Conservation (phyloP, 2,888 invertebrate species). For the Drosophila recens region DNA sequence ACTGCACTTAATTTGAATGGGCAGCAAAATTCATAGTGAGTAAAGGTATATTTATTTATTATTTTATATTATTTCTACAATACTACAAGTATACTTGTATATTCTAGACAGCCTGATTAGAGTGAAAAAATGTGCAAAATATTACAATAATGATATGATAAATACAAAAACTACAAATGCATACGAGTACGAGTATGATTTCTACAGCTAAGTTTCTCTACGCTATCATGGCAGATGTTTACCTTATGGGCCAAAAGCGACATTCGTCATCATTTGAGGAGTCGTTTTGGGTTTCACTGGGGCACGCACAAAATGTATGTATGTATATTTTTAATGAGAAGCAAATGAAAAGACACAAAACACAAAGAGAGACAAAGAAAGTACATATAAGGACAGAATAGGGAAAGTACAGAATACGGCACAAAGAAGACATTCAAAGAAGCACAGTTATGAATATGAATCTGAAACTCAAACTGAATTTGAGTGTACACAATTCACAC, state of each 20-base stretch:
- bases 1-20: background rate
- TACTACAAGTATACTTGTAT: too few species aligned
- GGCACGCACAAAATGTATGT: constrained; percentile 67
- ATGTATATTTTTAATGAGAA: constrained; percentile 73
- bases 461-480: constrained; percentile 14
- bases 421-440: constrained; percentile 53
- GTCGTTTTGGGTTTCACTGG: constrained; percentile 76
- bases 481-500: constrained; percentile 8
- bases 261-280: constrained; percentile 82
- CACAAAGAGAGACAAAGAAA: constrained; percentile 48
- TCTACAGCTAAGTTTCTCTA: constrained; percentile 19
- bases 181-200: constrained; percentile 1
- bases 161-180: constrained; percentile 8
- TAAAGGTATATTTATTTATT: background rate
- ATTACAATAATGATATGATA: background rate
- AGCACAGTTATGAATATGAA: constrained; percentile 37
- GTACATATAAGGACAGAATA: constrained; percentile 29
- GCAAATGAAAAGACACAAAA: constrained; percentile 62
- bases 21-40: background rate
- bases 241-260: constrained; percentile 85
- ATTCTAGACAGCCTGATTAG: background rate
- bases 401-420: constrained; percentile 26
- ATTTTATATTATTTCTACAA: background rate
- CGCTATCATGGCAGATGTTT: constrained; percentile 65
- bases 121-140: constrained; percentile 12